Evolutionary conservation across 2,113 vertebrate genomes (phyloP).

Genomic region (Carollia perspicillata): DNA sequence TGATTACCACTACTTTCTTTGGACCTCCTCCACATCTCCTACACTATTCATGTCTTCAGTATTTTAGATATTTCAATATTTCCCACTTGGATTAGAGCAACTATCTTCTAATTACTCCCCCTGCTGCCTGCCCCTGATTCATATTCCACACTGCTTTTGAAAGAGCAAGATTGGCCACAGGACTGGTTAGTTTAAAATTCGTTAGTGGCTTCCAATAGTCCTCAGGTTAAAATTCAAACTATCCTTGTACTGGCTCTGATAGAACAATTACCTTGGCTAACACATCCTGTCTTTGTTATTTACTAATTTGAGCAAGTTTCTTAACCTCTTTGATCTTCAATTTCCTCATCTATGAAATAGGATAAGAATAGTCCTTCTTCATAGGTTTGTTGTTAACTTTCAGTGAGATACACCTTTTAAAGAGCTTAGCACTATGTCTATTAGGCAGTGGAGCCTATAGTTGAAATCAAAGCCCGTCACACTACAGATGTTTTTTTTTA

Average conservation of each 20-base stretch:
- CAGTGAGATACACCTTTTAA: neutral
- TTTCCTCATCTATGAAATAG: neutral
- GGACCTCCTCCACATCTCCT: neutral
- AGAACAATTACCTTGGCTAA: neutral
- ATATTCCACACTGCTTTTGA: neutral
- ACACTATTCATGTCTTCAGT: neutral
- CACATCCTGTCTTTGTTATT: neutral
- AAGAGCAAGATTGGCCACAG: neutral
- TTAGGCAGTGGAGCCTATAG: neutral
- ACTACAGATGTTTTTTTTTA: neutral
- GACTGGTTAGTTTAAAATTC: neutral
- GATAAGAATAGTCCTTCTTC: neutral
- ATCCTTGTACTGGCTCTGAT: neutral
- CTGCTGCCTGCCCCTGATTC: neutral
- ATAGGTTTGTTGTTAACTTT: neutral
- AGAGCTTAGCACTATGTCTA: neutral
- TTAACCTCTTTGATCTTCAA: slow-evolving; percentile 9
- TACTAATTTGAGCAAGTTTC: neutral
- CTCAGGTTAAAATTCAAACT: neutral
- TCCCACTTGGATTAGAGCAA: neutral
- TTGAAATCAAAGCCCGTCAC: slow-evolving; percentile 1
- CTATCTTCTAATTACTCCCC: neutral
- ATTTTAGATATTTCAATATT: neutral
- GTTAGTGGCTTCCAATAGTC: neutral
- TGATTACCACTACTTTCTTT: neutral